These are phyloP conservation scores for Halictus rubicundus DNA, from an alignment of 1,140 invertebrate genomes.

Conservation along the genomic window DNA sequence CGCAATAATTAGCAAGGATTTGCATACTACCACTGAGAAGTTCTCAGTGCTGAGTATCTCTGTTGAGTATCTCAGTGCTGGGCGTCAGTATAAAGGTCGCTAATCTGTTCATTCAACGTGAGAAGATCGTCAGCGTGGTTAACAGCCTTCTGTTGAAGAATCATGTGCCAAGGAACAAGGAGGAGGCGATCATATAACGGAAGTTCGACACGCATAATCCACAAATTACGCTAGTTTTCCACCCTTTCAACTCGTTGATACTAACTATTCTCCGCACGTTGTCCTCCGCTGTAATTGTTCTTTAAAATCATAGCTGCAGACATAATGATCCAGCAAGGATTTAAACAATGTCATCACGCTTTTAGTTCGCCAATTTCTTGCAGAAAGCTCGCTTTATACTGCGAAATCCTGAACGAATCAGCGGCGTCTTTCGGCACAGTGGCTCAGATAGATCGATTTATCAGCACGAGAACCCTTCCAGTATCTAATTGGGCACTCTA, in stretches of 20 bases:
- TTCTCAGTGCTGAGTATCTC: constrained; percentile 53
- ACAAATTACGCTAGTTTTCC: constrained; percentile 22
- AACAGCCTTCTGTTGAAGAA: constrained; percentile 25
- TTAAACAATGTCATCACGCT: no score
- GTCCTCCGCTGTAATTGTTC: no score
- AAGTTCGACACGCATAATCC: constrained; percentile 11
- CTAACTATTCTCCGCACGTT: no score
- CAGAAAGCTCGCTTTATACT: constrained; percentile 51
- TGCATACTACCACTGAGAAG: constrained; percentile 43
- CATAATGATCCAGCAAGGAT: no score
- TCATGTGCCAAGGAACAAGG: constrained; percentile 35
- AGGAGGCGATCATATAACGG: constrained; percentile 42
- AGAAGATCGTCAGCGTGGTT: constrained; percentile 35
- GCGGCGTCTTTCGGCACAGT: constrained; percentile 40
- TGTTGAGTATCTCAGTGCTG: constrained; percentile 44
- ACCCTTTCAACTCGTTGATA: no score
- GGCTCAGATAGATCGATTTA: constrained; percentile 13
- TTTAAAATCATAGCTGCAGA: no score
- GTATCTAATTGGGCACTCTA: constrained; percentile 52
- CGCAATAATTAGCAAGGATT: constrained; percentile 17
- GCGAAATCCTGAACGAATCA: constrained; percentile 55
- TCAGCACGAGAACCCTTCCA: constrained; percentile 23
- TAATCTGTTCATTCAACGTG: constrained; percentile 38
- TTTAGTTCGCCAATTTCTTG: not conserved
- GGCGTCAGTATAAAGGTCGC: constrained; percentile 50